Evolutionary conservation across 2,113 vertebrate genomes (phyloP).

Genomic region (Corythaeola cristata): DNA sequence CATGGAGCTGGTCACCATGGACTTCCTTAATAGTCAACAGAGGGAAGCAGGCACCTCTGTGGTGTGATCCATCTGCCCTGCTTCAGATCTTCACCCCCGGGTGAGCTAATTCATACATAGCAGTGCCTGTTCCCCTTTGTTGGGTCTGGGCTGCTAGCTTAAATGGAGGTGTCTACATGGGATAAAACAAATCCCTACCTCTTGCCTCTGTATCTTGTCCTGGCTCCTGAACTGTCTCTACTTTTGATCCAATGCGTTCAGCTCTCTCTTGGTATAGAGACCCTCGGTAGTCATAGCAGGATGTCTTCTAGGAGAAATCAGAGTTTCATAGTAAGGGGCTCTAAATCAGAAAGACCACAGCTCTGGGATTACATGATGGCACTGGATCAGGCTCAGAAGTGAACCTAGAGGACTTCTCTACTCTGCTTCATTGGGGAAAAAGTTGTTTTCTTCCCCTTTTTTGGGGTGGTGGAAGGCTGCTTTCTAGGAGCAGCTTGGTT

Average conservation of each 20-base stretch:
- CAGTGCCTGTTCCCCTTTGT: not conserved
- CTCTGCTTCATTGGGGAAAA: not conserved
- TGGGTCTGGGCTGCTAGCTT: not conserved
- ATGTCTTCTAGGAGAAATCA: not conserved
- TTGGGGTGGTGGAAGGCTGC: not conserved
- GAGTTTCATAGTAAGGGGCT: not conserved
- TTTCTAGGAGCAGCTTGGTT: not conserved
- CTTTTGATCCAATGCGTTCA: not conserved
- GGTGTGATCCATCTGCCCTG: not conserved
- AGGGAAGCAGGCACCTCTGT: not conserved
- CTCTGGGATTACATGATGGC: not conserved
- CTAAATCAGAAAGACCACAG: not conserved
- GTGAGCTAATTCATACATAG: not conserved
- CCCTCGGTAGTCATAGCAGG: not conserved
- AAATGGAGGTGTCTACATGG: accelerated
- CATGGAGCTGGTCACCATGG: not conserved
- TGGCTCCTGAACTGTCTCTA: not conserved
- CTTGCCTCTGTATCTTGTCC: not conserved
- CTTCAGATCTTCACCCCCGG: not conserved
- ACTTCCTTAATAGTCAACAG: not conserved
- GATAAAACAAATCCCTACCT: not conserved
- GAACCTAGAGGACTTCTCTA: not conserved
- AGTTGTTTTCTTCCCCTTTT: not conserved
- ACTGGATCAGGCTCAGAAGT: not conserved
- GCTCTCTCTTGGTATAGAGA: not conserved